Base-by-base conservation (phyloP, 2,113 vertebrate species). In the Ovibos moschatus region DNA sequence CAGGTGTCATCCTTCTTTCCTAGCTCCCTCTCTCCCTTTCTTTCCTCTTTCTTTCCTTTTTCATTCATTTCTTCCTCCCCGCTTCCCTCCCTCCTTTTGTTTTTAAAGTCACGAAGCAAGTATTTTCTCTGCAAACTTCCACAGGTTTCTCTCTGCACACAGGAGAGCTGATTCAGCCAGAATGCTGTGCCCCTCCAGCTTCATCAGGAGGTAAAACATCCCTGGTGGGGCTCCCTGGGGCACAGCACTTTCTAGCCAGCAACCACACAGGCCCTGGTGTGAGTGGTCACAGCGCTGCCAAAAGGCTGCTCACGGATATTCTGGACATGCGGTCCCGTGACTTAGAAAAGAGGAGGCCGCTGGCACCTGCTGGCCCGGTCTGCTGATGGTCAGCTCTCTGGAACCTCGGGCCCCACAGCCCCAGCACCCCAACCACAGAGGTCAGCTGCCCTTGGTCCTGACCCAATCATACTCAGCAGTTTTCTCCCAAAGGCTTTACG, bases 61-160 rank as follows among this genome's bases (percentile, higher is more conserved):
- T 76, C 71, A 40, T 76, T 76, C 71, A 27, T 58, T 15, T 50
- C 15, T 94, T 13, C 33, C n/a, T 30, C 40, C 71, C 47, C 10
- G 0, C 45, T 71, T 71, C 40, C 85, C 76, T 82, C 55, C 53
- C 76, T 79, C 55, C n/a, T 27, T 57, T 58, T n/a, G 71, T 87
- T 96, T 83, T 84, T 13, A 50, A 94, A 94, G 30, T 82, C 45
- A 95, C 58, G 95, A 62, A 93, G 53, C 30, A 57, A 94, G 3
- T 62, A 86, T 62, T 83, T 94, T 94, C 50, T 92, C 74, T 95
- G 67, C 71, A 86, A 76, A 83, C 16, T 87, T 92, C 62, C 43
- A 93, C 43, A 92, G 93, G 64, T 84, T 96, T 92, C 83, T 95
- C 27, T 97, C 60, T 92, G 67, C 3, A 47, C 43, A 13, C n/a